Percentiles rank a stretch among this genome's conserved stretches.
These are phyloP conservation scores for Pentamera pediparva DNA, from an alignment of 53 echinoderm and acorn worm species.

Conservation along the genomic window DNA sequence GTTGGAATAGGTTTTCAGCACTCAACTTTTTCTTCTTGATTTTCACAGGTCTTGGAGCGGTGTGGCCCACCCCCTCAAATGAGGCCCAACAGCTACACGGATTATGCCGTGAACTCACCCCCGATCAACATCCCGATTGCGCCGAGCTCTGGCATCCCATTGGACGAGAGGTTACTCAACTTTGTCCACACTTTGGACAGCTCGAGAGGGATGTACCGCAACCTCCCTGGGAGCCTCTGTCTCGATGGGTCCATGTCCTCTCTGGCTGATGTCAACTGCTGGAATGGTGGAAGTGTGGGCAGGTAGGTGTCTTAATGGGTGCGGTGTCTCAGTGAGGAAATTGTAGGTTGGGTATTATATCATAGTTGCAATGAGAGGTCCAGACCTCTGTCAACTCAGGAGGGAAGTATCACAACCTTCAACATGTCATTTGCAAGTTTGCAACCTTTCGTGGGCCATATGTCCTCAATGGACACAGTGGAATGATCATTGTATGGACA, in stretches of 20 bases:
- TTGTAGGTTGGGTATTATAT: not conserved
- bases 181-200: conserved; percentile 73
- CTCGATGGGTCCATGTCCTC: conserved; percentile 48
- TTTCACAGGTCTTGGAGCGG: conserved; percentile 50
- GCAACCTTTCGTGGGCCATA: no score
- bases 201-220: conserved; percentile 66
- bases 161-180: conserved; percentile 68
- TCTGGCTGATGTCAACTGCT: conserved; percentile 54
- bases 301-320: conserved; percentile 48
- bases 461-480: no score
- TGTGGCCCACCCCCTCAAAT: conserved; percentile 61
- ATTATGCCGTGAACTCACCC: conserved; percentile 75
- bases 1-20: not conserved
- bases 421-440: no score
- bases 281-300: conserved; percentile 70
- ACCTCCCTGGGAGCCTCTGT: conserved; percentile 65
- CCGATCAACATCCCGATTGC: conserved; percentile 73
- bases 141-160: conserved; percentile 68
- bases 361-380: no score
- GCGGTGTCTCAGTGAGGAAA: not conserved
- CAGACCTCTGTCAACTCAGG: no score
- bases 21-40: not conserved
- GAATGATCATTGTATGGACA: no score
- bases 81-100: conserved; percentile 67
- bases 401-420: no score